phyloP scores from a whole-genome alignment of 2,797 vertebrate species.

The Sorex maritimensis region DNA sequence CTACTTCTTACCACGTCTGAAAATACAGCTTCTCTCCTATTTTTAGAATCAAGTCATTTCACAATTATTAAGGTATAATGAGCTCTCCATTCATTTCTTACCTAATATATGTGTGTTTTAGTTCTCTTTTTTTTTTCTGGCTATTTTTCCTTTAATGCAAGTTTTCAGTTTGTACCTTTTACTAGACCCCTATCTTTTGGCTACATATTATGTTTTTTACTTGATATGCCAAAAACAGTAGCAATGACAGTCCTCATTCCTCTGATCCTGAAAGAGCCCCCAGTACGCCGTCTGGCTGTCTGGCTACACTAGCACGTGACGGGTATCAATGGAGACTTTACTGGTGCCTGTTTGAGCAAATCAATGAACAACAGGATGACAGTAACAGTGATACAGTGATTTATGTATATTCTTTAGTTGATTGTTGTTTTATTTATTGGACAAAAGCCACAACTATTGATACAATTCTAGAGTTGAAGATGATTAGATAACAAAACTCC shows the following conservation, averaged over 20 bases:
- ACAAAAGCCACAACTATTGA: too few species aligned
- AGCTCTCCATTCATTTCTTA: conserved; percentile 4
- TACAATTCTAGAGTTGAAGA: too few species aligned
- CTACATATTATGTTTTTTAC: neutral
- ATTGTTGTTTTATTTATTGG: neutral
- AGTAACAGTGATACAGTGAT: too few species aligned
- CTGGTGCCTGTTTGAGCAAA: too few species aligned
- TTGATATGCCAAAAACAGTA: too few species aligned
- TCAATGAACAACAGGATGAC: too few species aligned
- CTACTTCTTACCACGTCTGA: conserved; percentile 8
- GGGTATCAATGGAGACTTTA: too few species aligned
- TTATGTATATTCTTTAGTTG: neutral
- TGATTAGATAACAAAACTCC: too few species aligned
- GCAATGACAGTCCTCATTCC: too few species aligned
- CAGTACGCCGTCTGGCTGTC: too few species aligned
- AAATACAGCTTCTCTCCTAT: neutral
- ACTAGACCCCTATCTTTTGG: neutral
- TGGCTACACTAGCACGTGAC: too few species aligned
- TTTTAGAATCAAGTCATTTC: conserved; percentile 56
- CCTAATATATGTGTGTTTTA: neutral
- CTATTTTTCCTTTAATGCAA: conserved; percentile 3
- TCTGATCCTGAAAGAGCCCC: too few species aligned
- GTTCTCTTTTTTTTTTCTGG: neutral
- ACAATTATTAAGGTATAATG: neutral
- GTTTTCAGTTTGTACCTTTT: conserved; percentile 13